Percentiles rank a stretch among this genome's conserved stretches.
phyloP scores from a whole-genome alignment of 2,797 vertebrate genomes.

The Bufotes viridis region DNA sequence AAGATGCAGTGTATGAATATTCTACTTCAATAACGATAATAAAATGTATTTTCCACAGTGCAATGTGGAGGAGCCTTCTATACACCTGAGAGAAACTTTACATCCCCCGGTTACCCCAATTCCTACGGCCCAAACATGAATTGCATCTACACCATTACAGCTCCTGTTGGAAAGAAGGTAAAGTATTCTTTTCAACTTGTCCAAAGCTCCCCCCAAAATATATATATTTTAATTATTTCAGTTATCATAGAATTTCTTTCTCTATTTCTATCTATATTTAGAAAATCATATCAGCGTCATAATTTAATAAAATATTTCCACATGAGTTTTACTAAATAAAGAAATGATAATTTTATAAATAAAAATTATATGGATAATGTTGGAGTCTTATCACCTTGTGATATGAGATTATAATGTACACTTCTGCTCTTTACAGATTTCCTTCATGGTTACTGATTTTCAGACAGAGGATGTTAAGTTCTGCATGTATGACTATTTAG shows the following conservation, averaged over 20 bases:
- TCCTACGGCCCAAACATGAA: background rate
- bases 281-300: no score
- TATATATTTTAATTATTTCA: no score
- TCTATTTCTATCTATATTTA: no score
- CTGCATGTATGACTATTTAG: background rate
- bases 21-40: background rate
- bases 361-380: no score
- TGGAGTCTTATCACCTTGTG: no score
- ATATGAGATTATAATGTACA: no score
- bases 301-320: no score
- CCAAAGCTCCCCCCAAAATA: background rate
- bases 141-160: slow-evolving; percentile 29
- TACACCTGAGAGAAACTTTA: background rate
- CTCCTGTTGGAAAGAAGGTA: slow-evolving; percentile 1
- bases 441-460: background rate
- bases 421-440: background rate
- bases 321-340: no score
- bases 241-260: no score
- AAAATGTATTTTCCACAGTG: background rate
- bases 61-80: slow-evolving; percentile 38
- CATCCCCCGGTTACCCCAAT: slow-evolving; percentile 31
- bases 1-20: background rate
- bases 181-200: background rate
- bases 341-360: no score
- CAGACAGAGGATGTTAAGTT: background rate